Base-by-base conservation (phyloP, 1,140 invertebrate species). In the Orchestia grillus region DNA sequence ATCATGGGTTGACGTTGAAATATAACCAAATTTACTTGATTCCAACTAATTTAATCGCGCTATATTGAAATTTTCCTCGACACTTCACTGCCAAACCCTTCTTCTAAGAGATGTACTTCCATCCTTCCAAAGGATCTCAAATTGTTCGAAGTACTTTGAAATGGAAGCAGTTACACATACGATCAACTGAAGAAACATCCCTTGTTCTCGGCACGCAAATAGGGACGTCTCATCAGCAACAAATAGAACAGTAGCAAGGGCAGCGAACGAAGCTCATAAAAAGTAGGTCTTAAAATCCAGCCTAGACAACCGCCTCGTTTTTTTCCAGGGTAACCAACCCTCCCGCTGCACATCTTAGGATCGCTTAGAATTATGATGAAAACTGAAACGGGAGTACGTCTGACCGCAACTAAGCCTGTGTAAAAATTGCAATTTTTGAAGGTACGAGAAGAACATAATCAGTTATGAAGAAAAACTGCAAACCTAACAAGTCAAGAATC, bases 251-350 rank as follows among this genome's bases (percentile, higher is more conserved):
- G 88, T 90, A 90, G 88, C 88, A 90, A 90, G 43, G 88, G 88
- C 43, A 44, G 88, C 88, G 88, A 90, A 42, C 41, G 88, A 41
- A 42, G 41, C 88, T 11, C 88, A 42, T 77, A 90, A 90, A 90
- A 90, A 90, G 43, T 90, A 90, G 41, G 88, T 90, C 88, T 90
- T 90, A 90, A 90, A 90, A 90, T 90, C n/a, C 88, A 90, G 88
- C 88, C 88, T 44, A 90, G 88, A 90, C 88, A 90, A 90, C 88
- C 88, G 43, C 88, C 43, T 42, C 88, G 88, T 90, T 90, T 90
- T 77, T 90, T 90, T 42, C 88, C 88, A 90, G 88, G 88, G 41
- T 90, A 90, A 44, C 88, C 88, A 90, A 90, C 88, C 88, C 88
- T 90, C 43, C 88, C n/a, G 88, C 15, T 44, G 62, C 36, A 42